These are phyloP conservation scores for Archivesica marissinica DNA, from an alignment of 1,140 invertebrate species.

Conservation along the genomic window DNA sequence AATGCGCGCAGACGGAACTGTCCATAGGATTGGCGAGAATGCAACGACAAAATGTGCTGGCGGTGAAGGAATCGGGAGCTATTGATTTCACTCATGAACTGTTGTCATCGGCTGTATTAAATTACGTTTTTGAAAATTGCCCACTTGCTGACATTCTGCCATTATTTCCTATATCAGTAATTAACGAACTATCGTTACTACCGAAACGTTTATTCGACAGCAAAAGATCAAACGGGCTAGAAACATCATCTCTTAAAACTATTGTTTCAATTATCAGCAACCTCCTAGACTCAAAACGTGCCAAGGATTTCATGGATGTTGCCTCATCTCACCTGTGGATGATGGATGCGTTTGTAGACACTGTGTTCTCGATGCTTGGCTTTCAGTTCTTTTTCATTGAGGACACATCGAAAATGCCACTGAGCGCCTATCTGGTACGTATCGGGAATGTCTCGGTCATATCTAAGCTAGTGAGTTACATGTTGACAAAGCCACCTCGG, in stretches of 20 bases:
- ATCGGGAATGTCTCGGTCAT: neutral
- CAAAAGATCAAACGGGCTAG: neutral
- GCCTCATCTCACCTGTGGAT: constrained; percentile 20
- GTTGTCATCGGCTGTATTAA: neutral
- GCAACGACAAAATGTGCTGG: neutral
- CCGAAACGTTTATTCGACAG: neutral
- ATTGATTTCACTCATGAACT: constrained; percentile 9
- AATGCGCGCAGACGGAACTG: neutral
- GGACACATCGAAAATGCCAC: neutral
- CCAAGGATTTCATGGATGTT: neutral
- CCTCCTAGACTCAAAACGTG: neutral
- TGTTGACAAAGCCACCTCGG: neutral
- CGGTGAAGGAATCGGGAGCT: neutral
- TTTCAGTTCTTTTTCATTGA: constrained; percentile 30
- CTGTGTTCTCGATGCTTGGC: constrained; percentile 3
- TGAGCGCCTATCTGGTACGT: constrained; percentile 8
- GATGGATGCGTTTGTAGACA: neutral
- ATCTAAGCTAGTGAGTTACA: neutral
- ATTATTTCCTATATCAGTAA: neutral
- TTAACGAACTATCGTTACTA: neutral
- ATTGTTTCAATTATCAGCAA: constrained; percentile 18
- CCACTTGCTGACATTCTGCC: neutral
- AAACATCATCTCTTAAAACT: neutral
- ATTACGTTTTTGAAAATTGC: neutral
- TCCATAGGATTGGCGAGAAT: neutral